A percentile compares a stretch with the other conserved stretches of the same genome.
Conservation (phyloP, 2,797 vertebrate species). For the Centropyge bicolor region DNA sequence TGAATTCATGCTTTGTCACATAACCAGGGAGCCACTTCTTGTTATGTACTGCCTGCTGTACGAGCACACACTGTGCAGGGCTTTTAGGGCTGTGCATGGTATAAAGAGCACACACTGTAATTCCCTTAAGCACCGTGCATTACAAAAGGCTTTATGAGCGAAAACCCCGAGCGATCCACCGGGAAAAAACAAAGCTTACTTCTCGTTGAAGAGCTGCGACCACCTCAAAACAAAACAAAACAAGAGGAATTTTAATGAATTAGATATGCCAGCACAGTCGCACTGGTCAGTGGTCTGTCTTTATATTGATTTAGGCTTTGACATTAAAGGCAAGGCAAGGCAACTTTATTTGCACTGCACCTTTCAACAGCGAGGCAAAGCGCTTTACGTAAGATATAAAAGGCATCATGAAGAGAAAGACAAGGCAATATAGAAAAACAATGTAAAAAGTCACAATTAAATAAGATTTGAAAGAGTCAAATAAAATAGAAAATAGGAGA, state of each 20-base stretch:
- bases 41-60: constrained; percentile 10
- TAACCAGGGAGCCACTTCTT: constrained; percentile 1
- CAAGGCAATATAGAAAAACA: not conserved
- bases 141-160: constrained; percentile 52
- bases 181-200: constrained; percentile 38
- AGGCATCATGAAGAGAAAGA: not conserved
- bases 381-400: not conserved
- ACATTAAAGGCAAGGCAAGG: constrained; percentile 46
- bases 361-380: not conserved
- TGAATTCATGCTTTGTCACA: constrained; percentile 13
- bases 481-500: not conserved
- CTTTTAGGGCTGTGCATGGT: constrained; percentile 26
- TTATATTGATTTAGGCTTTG: constrained; percentile 52
- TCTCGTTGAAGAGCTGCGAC: constrained; percentile 16
- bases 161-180: constrained; percentile 27
- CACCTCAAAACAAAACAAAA: constrained; percentile 44
- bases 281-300: constrained; percentile 46
- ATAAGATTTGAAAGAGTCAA: not conserved
- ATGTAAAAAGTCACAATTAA: not conserved
- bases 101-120: constrained; percentile 40
- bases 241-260: constrained; percentile 51
- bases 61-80: constrained; percentile 31
- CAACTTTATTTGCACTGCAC: not conserved
- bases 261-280: constrained; percentile 56
- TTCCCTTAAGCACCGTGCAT: constrained; percentile 51